Conservation (phyloP, 2,888 invertebrate genomes). For the Metopia argyrocephala region DNA sequence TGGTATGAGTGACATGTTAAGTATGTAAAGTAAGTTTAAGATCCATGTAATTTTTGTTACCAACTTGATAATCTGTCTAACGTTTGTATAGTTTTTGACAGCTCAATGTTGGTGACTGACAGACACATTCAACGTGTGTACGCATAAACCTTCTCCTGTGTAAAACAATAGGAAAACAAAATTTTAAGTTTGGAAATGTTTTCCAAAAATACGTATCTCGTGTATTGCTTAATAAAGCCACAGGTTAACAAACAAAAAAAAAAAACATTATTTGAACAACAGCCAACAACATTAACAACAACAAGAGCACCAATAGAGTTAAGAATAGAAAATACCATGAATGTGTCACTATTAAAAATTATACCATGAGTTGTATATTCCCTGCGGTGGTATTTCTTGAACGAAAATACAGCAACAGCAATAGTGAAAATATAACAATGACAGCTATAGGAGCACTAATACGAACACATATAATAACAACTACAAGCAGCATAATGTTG, state of each 20-base stretch:
- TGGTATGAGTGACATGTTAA: no score
- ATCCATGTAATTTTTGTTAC: neutral
- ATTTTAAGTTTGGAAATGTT: neutral
- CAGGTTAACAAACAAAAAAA: slow-evolving; percentile 28
- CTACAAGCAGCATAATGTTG: neutral
- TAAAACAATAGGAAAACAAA: neutral
- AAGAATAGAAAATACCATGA: neutral
- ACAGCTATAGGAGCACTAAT: neutral
- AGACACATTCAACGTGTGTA: neutral
- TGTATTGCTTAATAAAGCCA: slow-evolving; percentile 27
- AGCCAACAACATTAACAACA: neutral
- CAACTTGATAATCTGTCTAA: neutral
- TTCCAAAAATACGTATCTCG: slow-evolving; percentile 6
- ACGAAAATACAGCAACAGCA: neutral
- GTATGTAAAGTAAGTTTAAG: neutral
- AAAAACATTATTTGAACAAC: neutral
- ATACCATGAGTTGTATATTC: neutral
- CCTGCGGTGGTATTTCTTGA: slow-evolving; percentile 8
- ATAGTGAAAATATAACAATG: neutral
- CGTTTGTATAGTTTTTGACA: neutral
- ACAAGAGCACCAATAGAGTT: neutral
- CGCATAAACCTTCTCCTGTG: no score
- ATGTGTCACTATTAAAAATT: neutral
- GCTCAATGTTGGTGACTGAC: neutral
- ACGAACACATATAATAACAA: neutral